Conservation (phyloP, 1,140 invertebrate species). For the Bombus sylvicola region DNA sequence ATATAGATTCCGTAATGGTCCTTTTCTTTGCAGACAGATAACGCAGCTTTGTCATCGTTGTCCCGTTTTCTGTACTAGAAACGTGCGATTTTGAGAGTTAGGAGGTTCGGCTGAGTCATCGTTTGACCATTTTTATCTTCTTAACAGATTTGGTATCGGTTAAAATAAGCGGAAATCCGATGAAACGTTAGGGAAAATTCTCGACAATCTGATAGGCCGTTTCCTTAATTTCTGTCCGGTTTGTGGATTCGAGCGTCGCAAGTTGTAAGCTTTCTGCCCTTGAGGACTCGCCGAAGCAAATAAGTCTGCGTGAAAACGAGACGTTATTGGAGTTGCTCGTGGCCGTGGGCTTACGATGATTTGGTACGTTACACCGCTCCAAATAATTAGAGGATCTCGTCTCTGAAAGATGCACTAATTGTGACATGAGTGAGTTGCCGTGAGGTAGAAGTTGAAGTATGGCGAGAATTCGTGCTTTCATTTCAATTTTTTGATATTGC, state of each 20-base stretch:
- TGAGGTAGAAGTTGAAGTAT: not conserved
- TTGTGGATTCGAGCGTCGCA: not conserved
- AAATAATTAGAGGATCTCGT: conserved; percentile 31
- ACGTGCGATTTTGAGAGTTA: not conserved
- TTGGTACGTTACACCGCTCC: not conserved
- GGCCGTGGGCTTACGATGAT: not conserved
- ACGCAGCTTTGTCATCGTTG: not conserved
- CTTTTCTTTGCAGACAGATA: not conserved
- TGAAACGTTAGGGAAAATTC: not conserved
- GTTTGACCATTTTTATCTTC: conserved; percentile 1
- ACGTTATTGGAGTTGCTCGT: conserved; percentile 14
- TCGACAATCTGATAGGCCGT: not conserved
- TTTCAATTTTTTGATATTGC: not conserved
- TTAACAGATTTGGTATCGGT: not conserved
- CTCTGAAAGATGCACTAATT: not conserved
- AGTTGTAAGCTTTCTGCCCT: not conserved
- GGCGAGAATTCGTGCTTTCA: too few relatives aligned
- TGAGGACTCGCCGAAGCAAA: not conserved
- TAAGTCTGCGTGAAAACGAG: conserved; percentile 16
- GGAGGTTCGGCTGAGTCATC: not conserved
- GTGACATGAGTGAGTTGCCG: not conserved
- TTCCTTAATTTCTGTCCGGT: not conserved
- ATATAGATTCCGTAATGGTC: not conserved
- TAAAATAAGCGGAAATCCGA: conserved; percentile 5
- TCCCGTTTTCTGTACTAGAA: not conserved